These are phyloP conservation scores for Mechanitis mazaeus DNA, from an alignment of 2,888 invertebrate species.

Conservation along the genomic window DNA sequence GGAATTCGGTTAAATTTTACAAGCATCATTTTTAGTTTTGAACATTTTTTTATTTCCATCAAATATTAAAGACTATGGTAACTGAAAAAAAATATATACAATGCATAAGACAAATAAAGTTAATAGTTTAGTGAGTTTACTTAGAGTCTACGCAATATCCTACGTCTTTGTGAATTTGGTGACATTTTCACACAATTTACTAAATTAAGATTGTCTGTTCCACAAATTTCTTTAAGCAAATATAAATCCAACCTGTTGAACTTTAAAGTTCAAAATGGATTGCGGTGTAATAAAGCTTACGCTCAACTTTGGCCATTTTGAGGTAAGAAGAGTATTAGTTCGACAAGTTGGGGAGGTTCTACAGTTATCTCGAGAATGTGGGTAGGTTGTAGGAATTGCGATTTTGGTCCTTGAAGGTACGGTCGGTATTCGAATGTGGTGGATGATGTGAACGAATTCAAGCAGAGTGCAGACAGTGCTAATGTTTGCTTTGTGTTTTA, in stretches of 20 bases:
- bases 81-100: not conserved
- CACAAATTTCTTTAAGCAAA: slow-evolving; percentile 25
- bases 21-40: too few species aligned
- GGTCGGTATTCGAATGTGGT: slow-evolving; percentile 12
- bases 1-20: too few species aligned
- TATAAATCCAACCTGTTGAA: slow-evolving; percentile 33
- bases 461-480: slow-evolving; percentile 20
- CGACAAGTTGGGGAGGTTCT: slow-evolving; percentile 65
- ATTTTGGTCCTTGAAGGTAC: slow-evolving; percentile 13
- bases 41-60: too few species aligned
- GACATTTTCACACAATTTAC: slow-evolving; percentile 24
- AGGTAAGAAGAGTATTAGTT: slow-evolving; percentile 70
- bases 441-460: slow-evolving; percentile 23
- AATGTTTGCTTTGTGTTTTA: slow-evolving; percentile 26
- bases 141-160: not conserved
- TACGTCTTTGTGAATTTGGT: slow-evolving; percentile 15
- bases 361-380: slow-evolving; percentile 52
- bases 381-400: slow-evolving; percentile 15
- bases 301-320: slow-evolving; percentile 63
- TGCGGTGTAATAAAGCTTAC: slow-evolving; percentile 34
- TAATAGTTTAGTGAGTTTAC: not conserved
- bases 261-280: slow-evolving; percentile 41
- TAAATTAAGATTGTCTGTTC: slow-evolving; percentile 47
- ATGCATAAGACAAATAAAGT: not conserved
- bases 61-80: not conserved